Conservation (phyloP, 2,888 invertebrate genomes). For the Leucoptera coffeella region DNA sequence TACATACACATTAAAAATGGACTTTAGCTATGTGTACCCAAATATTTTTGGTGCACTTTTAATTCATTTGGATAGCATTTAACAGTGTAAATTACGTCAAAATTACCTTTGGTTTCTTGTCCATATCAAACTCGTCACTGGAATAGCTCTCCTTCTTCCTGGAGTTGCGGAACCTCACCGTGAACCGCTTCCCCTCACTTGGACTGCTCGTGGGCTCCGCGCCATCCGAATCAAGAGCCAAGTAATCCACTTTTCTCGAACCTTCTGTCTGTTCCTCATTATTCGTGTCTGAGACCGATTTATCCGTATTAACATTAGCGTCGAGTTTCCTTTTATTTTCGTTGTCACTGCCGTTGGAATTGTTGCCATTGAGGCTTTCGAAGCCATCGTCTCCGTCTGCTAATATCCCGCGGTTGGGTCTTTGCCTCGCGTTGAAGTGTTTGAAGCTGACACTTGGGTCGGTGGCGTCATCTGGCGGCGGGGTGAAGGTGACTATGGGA, state of each 20-base stretch:
- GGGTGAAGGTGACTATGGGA: slow-evolving; percentile 40
- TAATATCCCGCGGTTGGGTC: slow-evolving; percentile 16
- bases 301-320: slow-evolving; percentile 1
- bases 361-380: slow-evolving; percentile 78
- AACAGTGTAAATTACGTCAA: slow-evolving; percentile 2
- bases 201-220: slow-evolving; percentile 23
- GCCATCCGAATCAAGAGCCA: slow-evolving; percentile 27
- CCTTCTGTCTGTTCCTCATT: slow-evolving; percentile 19
- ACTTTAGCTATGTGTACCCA: too few species aligned
- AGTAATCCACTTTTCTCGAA: slow-evolving; percentile 29
- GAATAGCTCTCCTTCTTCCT: slow-evolving; percentile 30
- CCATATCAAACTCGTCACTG: slow-evolving; percentile 25
- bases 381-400: slow-evolving; percentile 73
- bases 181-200: slow-evolving; percentile 20
- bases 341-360: slow-evolving; percentile 60
- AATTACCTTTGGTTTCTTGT: slow-evolving; percentile 29
- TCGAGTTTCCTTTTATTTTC: slow-evolving; percentile 16
- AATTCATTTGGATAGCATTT: neutral
- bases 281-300: neutral
- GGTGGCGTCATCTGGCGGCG: slow-evolving; percentile 26
- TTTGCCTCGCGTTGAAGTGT: slow-evolving; percentile 29
- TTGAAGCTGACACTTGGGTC: slow-evolving; percentile 25
- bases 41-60: neutral
- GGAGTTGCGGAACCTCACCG: slow-evolving; percentile 32
- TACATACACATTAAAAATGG: too few species aligned